Evolutionary conservation across 2,888 invertebrate genomes (phyloP), one percentile per base, ranked within the genome.

Genomic region (Agrypnus murinus): DNA sequence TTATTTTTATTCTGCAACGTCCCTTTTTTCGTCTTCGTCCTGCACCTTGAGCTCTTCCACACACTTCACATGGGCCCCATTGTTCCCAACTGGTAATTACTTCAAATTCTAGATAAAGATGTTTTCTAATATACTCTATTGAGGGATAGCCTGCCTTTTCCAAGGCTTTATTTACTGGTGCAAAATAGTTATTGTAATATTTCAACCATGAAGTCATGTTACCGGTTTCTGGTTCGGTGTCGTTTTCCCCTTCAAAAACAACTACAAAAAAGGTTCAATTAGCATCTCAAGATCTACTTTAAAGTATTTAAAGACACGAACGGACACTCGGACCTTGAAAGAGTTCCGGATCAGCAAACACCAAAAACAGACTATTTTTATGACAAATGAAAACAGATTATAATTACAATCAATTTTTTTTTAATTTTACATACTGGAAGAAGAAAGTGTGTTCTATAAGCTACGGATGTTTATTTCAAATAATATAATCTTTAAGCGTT

Each of bases 1-100:
- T 71, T 9, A 84, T 81, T 77, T 87, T 87, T 40, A 90, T 77
- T 73, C 88, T 84, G 78, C 90, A 91, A 46, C 82, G 84, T 10
- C 88, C 90, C 62, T 80, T 81, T 73, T 87, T 86, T 48, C 84
- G 84, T 77, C 80, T 82, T 43, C 84, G 73, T 38, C 88, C 87
- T 48, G 83, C 78, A 19, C 83, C 82, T 72, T 81, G 81, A 7
- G 84, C 81, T 53, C 83, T 77, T 8, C 84, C 83, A 74, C 88
- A 87, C 15, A 85, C 81, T 75, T 87, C 86, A 77, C 90, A 90
- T n/a, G 83, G 78, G 2, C 88, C 81, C 89, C 89, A 90, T 1
- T 84, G 77, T 63, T 85, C 86, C 89, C 89, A 90, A 76, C 87
- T 85, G 2, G 87, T 87, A 17, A 85, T 77, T 34, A 89, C 72